These are phyloP conservation scores for Trachelus stipa DNA, from an alignment of 2,888 invertebrate genomes.

Conservation along the genomic window DNA sequence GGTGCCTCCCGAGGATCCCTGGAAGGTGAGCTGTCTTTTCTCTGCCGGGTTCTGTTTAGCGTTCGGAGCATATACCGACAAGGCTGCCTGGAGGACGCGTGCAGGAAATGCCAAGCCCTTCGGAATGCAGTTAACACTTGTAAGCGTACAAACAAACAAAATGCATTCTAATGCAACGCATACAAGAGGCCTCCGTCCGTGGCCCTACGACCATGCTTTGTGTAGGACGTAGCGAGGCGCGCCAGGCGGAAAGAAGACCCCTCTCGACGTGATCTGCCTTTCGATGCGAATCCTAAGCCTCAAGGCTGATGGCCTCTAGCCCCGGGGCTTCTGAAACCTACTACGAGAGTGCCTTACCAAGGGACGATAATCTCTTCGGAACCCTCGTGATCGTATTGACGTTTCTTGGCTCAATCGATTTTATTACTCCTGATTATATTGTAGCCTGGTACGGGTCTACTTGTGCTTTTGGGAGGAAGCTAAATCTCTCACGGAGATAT, in stretches of 20 bases:
- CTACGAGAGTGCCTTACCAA: not conserved
- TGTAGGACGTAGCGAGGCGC: slow-evolving; percentile 1
- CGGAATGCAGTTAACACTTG: slow-evolving; percentile 55
- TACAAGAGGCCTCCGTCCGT: slow-evolving; percentile 13
- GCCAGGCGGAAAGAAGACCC: slow-evolving; percentile 30
- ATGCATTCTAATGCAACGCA: slow-evolving; percentile 47
- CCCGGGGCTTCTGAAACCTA: slow-evolving; percentile 55
- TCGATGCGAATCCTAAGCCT: slow-evolving; percentile 51
- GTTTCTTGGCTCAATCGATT: not conserved
- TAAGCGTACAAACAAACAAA: slow-evolving; percentile 46
- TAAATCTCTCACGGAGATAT: not conserved
- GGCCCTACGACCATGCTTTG: not conserved
- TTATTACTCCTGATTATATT: not conserved
- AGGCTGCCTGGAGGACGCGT: slow-evolving; percentile 58
- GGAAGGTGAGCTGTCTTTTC: not conserved
- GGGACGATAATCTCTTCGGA: not conserved
- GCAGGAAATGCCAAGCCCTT: slow-evolving; percentile 54
- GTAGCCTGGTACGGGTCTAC: not conserved
- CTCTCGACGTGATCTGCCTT: slow-evolving; percentile 49
- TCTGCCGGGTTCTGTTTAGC: not conserved
- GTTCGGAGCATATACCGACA: slow-evolving; percentile 29
- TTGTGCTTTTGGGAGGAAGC: not conserved
- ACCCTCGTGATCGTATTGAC: not conserved
- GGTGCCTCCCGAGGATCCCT: not conserved
- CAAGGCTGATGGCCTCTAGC: slow-evolving; percentile 43